Evolutionary conservation across 1,140 invertebrate species (phyloP), one percentile per base, ranked within the genome.

Genomic region (Drosophila pruinosa): DNA sequence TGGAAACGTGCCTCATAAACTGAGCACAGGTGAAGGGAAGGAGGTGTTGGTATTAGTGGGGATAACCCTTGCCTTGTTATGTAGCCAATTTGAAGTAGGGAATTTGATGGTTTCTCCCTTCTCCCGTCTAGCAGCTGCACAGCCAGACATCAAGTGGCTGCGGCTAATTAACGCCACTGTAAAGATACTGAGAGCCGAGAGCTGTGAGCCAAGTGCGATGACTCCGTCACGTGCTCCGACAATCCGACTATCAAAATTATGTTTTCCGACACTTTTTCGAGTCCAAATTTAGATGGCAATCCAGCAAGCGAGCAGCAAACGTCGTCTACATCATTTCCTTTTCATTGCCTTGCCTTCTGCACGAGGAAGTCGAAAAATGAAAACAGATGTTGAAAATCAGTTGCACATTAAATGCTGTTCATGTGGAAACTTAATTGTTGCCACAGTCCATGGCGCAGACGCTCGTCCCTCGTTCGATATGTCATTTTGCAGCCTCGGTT

Each of bases 381-480:
- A 90, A 90, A 75, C 88, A 90, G 88, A 90, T 90, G 88, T 90
- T 80, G 81, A 75, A 83, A 90, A 90, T 90, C 88, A 90, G 86
- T 77, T 79, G 81, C 78, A 89, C 81, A 89, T 89, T 83, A 89
- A 89, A 85, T 61, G 63, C 79, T 72, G 72, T 65, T 90, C 88
- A 88, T 90, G 88, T 88, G 88, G 88, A 90, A 90, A 89, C 74
- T 88, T 90, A 88, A 83, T 90, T 90, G 82, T 83, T 80, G 78
- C 82, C 81, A 78, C 79, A 78, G 61, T 38, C 53, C n/a, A 12
- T 6, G 28, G 0, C 17, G 6, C 15, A 64, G 50, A 50, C 24
- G 24, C 31, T 36, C 3, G 36, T 70, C 58, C 36, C 58, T 56
- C 70, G 69, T 74, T 76, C 70, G 69, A 77, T 76, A 77, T 81